phyloP scores from a whole-genome alignment of 2,888 invertebrate species.

The Rhamnusium bicolor region DNA sequence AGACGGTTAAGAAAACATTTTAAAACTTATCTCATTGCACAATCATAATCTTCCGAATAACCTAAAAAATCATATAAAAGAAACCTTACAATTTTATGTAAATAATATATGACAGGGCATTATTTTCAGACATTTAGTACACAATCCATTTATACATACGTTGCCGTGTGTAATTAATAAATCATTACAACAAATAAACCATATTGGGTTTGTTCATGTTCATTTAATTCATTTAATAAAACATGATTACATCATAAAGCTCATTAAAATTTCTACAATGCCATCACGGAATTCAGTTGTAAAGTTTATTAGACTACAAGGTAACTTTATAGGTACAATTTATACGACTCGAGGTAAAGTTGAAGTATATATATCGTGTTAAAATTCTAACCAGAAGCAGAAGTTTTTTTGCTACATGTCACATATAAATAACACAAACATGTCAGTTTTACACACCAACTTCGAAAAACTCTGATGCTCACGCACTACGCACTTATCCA shows the following conservation, averaged over 20 bases:
- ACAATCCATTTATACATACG: background rate
- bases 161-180: background rate
- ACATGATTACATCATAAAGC: background rate
- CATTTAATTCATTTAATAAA: no score
- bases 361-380: background rate
- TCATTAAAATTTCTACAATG: background rate
- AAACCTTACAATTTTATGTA: no score
- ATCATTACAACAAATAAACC: background rate
- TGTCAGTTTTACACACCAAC: conserved; percentile 16
- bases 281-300: background rate
- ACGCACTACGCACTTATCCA: background rate
- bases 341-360: background rate
- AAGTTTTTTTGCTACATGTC: conserved; percentile 10
- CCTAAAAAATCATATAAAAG: no score
- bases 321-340: background rate
- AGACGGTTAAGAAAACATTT: no score
- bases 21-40: no score
- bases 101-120: no score
- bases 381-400: background rate
- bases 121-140: background rate
- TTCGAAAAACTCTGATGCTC: background rate
- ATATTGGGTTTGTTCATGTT: background rate
- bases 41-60: no score
- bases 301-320: background rate
- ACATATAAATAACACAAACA: conserved; percentile 19